Percentiles rank a stretch among this genome's conserved stretches.
These are phyloP conservation scores for Kryptopterus vitreolus DNA, from an alignment of 2,797 vertebrate species.

Conservation along the genomic window DNA sequence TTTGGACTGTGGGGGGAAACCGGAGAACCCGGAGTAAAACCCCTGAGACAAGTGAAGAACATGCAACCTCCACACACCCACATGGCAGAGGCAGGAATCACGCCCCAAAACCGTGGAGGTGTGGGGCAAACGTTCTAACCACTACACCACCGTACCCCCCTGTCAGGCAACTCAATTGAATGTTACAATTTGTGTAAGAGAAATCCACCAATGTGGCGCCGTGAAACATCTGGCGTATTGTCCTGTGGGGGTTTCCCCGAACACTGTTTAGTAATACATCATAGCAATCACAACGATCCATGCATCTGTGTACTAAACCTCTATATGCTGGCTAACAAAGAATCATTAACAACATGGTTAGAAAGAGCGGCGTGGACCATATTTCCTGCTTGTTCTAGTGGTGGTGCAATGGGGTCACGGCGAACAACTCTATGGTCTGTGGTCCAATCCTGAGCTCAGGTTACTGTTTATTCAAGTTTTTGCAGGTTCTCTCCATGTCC, in stretches of 20 bases:
- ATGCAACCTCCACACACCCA: no score
- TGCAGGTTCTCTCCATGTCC: constrained; percentile 2
- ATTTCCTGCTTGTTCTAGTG: neutral
- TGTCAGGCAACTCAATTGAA: no score
- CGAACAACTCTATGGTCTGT: neutral
- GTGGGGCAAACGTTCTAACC: no score
- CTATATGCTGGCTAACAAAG: neutral
- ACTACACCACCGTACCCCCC: neutral
- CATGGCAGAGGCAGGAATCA: no score
- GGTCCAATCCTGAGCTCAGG: neutral
- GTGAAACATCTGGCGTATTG: neutral
- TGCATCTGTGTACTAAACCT: neutral
- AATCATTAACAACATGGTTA: neutral
- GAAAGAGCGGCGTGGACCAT: neutral
- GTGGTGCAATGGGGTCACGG: neutral
- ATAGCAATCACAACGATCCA: neutral
- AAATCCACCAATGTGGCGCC: neutral
- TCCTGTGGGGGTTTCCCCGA: neutral
- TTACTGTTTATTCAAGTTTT: constrained; percentile 29
- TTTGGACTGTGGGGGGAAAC: no score
- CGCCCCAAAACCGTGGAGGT: no score
- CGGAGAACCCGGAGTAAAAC: no score
- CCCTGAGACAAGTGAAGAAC: no score
- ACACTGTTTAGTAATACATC: neutral
- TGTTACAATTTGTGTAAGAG: neutral